Conservation (phyloP, 1,140 invertebrate species). For the Muscidifurax raptorellus region DNA sequence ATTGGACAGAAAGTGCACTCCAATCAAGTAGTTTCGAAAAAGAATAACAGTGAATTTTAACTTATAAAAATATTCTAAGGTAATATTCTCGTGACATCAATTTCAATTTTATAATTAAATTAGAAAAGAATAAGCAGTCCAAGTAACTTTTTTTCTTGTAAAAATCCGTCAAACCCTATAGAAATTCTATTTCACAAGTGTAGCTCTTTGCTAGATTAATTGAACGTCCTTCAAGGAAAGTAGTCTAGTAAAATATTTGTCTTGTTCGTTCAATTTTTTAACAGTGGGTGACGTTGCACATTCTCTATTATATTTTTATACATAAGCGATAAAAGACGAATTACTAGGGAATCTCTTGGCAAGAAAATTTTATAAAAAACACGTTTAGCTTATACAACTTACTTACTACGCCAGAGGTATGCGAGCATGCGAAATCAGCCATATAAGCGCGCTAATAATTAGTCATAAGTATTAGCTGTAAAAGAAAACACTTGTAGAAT, state of each 20-base stretch:
- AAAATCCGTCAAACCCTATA: background rate
- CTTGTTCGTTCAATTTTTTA: background rate
- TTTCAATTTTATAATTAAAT: background rate
- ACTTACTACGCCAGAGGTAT: no score
- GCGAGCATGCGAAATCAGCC: no score
- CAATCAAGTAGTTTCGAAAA: background rate
- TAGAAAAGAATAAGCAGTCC: background rate
- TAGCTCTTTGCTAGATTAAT: background rate
- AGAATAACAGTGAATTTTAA: no score
- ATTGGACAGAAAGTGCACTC: background rate
- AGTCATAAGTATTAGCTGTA: no score
- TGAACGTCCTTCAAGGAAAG: background rate
- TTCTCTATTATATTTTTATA: background rate
- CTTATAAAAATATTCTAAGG: background rate
- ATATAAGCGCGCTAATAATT: no score
- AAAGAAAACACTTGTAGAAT: no score
- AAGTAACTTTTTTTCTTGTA: no score
- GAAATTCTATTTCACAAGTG: background rate
- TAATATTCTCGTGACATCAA: background rate
- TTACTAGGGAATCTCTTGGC: background rate
- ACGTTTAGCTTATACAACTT: no score
- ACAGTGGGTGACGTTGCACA: background rate
- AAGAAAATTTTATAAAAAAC: no score
- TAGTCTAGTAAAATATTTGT: background rate
- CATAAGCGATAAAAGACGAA: background rate